Evolutionary conservation across 2,797 vertebrate species (phyloP).

Genomic region (Acanthiza pusilla): DNA sequence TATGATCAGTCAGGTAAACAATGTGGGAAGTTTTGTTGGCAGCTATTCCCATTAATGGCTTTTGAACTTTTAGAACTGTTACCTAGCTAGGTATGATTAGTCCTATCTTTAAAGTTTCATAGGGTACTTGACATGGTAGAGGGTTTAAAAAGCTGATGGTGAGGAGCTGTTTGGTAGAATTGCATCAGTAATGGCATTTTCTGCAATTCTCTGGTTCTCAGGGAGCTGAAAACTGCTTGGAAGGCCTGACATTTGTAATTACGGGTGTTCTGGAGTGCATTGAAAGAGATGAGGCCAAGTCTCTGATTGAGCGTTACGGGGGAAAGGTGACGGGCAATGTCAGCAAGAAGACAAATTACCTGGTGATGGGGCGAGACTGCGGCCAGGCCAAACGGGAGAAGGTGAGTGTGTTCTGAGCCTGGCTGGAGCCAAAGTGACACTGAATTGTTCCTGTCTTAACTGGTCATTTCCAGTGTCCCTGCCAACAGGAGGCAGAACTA

Average conservation of each 20-base stretch:
- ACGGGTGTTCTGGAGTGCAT: slow-evolving; percentile 95
- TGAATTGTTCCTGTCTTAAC: neutral
- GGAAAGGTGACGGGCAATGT: slow-evolving; percentile 94
- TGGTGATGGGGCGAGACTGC: slow-evolving; percentile 90
- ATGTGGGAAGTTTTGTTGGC: neutral
- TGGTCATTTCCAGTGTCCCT: neutral
- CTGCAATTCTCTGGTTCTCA: slow-evolving; percentile 61
- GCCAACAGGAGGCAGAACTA: neutral
- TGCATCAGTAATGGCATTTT: neutral
- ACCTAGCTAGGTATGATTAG: neutral
- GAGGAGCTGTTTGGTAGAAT: neutral
- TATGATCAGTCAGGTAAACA: neutral
- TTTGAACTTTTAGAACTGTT: neutral
- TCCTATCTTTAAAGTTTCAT: neutral
- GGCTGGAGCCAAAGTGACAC: fast-evolving
- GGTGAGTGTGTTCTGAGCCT: slow-evolving; percentile 66
- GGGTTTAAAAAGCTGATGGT: neutral
- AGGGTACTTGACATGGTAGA: neutral
- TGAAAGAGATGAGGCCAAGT: slow-evolving; percentile 91
- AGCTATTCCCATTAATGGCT: neutral
- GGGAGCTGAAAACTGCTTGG: slow-evolving; percentile 96
- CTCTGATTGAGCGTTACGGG: slow-evolving; percentile 91
- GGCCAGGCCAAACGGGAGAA: slow-evolving; percentile 91
- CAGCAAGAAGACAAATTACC: slow-evolving; percentile 93
- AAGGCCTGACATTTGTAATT: slow-evolving; percentile 92